Percentiles rank a stretch among this genome's conserved stretches.
Evolutionary conservation across 2,797 vertebrate species (phyloP).

Genomic region (Pogoniulus pusillus): DNA sequence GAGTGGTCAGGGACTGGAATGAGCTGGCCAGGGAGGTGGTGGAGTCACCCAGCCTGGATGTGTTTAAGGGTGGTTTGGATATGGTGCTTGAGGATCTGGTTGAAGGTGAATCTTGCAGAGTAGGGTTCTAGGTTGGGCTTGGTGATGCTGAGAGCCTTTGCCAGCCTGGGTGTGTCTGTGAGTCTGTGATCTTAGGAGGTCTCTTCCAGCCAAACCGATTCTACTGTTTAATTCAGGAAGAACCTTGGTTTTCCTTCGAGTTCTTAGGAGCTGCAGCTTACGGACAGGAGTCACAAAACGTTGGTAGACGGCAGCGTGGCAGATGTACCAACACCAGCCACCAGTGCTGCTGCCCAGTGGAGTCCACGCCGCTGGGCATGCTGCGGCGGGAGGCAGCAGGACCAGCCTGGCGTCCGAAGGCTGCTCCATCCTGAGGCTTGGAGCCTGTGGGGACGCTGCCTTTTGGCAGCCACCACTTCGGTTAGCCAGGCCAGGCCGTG

Average conservation of each 20-base stretch:
- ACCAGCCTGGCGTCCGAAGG: not conserved
- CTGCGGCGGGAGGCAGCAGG: not conserved
- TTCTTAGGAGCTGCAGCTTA: not conserved
- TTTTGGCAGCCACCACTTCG: not conserved
- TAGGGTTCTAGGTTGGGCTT: too few relatives aligned
- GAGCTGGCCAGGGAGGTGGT: too few relatives aligned
- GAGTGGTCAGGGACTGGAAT: too few relatives aligned
- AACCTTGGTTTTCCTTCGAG: not conserved
- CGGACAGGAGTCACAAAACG: fast-evolving
- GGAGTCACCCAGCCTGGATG: too few relatives aligned
- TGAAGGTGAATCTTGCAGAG: too few relatives aligned
- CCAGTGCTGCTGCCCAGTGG: not conserved
- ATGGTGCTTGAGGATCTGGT: too few relatives aligned
- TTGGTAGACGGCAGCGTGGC: not conserved
- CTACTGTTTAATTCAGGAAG: not conserved
- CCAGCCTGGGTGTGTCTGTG: too few relatives aligned
- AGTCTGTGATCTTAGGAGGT: too few relatives aligned
- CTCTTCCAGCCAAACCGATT: too few relatives aligned
- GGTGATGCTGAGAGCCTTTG: too few relatives aligned
- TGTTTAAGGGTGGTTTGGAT: too few relatives aligned
- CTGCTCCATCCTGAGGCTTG: not conserved
- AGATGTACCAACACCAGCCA: fast-evolving
- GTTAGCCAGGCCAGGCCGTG: fast-evolving
- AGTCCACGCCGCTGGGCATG: fast-evolving
- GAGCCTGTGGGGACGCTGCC: fast-evolving